Evolutionary conservation across 2,888 invertebrate species (phyloP).

Genomic region (Drosophila mettleri): DNA sequence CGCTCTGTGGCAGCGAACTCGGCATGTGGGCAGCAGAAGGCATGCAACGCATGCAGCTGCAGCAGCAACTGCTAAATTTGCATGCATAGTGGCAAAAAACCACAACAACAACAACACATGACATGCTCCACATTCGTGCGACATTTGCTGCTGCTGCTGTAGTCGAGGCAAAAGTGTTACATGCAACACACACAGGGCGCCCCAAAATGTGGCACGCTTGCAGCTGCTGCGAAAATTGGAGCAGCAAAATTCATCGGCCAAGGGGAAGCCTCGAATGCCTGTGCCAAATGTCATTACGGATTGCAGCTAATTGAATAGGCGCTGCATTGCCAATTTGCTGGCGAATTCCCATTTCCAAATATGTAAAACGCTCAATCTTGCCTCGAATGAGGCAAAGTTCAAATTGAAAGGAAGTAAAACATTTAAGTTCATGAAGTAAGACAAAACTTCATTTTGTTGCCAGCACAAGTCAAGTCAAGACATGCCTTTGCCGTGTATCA

Average conservation of each 20-base stretch:
- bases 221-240: constrained; percentile 42
- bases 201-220: constrained; percentile 48
- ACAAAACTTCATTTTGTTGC: too few species aligned
- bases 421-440: background rate
- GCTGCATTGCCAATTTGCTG: constrained; percentile 13
- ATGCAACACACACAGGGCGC: constrained; percentile 39
- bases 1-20: too few species aligned
- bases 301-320: constrained; percentile 62
- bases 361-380: constrained; percentile 28
- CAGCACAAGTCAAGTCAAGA: too few species aligned
- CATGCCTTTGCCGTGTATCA: too few species aligned
- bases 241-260: constrained; percentile 10
- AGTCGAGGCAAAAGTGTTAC: constrained; percentile 56
- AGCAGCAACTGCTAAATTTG: constrained; percentile 48
- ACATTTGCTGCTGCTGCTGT: constrained; percentile 52
- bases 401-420: background rate
- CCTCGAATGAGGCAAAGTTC: background rate
- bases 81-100: constrained; percentile 56
- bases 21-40: constrained; percentile 58
- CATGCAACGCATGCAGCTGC: constrained; percentile 17
- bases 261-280: background rate
- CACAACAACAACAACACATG: constrained; percentile 43
- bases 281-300: constrained; percentile 58
- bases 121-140: constrained; percentile 74
- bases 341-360: constrained; percentile 37